Conservation (phyloP, 2,888 invertebrate genomes). For the Plagiodera versicolora region DNA sequence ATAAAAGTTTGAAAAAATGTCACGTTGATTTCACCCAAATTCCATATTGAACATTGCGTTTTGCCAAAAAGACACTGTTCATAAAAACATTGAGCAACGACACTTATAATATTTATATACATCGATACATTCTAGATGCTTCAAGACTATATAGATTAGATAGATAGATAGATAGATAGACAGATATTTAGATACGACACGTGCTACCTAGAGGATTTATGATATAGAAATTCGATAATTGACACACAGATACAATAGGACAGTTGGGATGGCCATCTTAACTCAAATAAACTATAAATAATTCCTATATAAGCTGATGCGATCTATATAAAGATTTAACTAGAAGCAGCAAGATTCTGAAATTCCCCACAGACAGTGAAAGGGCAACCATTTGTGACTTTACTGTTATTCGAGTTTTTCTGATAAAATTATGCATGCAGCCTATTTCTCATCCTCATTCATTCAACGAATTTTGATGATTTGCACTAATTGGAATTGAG, state of each 20-base stretch:
- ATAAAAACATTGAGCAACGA: conserved; percentile 52
- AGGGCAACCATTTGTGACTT: too few relatives aligned
- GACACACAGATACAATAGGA: conserved; percentile 46
- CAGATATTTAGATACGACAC: conserved; percentile 37
- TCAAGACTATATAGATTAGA: conserved; percentile 38
- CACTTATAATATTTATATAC: conserved; percentile 52
- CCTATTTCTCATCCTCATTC: too few relatives aligned
- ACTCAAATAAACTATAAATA: background rate
- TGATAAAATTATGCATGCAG: too few relatives aligned
- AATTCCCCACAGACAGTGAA: too few relatives aligned
- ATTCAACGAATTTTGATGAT: too few relatives aligned
- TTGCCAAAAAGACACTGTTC: conserved; percentile 53
- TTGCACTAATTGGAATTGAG: too few relatives aligned
- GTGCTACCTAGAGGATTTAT: conserved; percentile 43
- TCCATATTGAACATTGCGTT: conserved; percentile 55
- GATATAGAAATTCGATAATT: conserved; percentile 44
- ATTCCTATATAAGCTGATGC: too few relatives aligned
- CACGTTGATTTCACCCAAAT: conserved; percentile 57
- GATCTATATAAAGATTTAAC: too few relatives aligned
- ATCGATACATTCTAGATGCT: conserved; percentile 49
- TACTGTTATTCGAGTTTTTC: too few relatives aligned
- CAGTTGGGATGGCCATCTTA: conserved; percentile 31
- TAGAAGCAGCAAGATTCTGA: too few relatives aligned
- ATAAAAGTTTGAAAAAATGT: conserved; percentile 25
- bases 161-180: conserved; percentile 46